These are phyloP conservation scores for Tenthredo mesomela DNA, from an alignment of 2,888 invertebrate species.

Conservation along the genomic window DNA sequence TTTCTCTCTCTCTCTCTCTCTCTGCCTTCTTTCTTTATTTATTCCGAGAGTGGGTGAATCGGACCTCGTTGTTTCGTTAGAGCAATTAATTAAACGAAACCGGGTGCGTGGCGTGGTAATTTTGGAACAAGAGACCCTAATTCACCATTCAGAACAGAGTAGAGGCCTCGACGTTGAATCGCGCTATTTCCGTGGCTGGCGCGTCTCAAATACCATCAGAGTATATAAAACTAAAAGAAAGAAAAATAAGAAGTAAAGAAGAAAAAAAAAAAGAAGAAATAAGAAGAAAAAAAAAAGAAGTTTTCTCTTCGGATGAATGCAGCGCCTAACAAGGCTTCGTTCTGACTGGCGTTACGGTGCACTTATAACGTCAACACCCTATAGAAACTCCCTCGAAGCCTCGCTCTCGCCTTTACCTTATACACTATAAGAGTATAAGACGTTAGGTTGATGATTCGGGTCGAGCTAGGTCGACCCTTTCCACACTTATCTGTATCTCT, in stretches of 20 bases:
- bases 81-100: slow-evolving; percentile 53
- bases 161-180: slow-evolving; percentile 41
- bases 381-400: slow-evolving; percentile 41
- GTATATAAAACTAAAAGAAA: slow-evolving; percentile 13
- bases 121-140: slow-evolving; percentile 53
- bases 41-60: slow-evolving; percentile 38
- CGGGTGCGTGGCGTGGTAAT: slow-evolving; percentile 49
- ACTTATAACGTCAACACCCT: slow-evolving; percentile 53
- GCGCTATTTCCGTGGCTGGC: slow-evolving; percentile 50
- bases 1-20: background rate
- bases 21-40: background rate
- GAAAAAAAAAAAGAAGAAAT: background rate
- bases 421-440: background rate
- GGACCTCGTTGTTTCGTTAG: slow-evolving; percentile 47
- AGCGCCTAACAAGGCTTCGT: slow-evolving; percentile 51
- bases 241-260: background rate
- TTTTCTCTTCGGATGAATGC: slow-evolving; percentile 50
- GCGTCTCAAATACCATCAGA: slow-evolving; percentile 42
- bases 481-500: background rate
- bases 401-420: slow-evolving; percentile 26
- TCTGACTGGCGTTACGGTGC: slow-evolving; percentile 52
- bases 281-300: background rate
- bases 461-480: slow-evolving; percentile 1
- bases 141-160: slow-evolving; percentile 42
- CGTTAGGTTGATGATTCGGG: background rate